Conservation (phyloP, 2,113 vertebrate genomes). For the Chaenogobius annularis region DNA sequence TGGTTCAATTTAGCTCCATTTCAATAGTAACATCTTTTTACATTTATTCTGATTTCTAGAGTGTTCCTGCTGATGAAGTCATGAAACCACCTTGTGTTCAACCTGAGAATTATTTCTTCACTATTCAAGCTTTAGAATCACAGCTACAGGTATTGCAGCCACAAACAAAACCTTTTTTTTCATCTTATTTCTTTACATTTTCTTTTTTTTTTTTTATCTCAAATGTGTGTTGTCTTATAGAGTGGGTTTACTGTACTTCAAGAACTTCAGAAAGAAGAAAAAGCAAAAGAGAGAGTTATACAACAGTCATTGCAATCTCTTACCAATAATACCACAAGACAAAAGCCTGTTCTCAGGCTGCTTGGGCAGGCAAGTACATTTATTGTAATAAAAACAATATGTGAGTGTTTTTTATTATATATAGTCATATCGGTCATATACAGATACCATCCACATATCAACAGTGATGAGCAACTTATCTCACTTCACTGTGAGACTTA, state of each 20-base stretch:
- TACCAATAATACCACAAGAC: constrained; percentile 72
- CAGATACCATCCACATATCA: not conserved
- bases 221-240: constrained; percentile 57
- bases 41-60: constrained; percentile 39
- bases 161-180: not conserved
- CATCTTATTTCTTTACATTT: not conserved
- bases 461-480: not conserved
- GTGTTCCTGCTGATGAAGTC: constrained; percentile 27
- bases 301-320: constrained; percentile 81
- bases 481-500: not conserved
- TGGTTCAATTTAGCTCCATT: not conserved
- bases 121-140: constrained; percentile 82
- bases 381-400: not conserved
- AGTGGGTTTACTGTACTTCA: constrained; percentile 76
- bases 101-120: constrained; percentile 77
- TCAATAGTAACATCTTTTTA: not conserved
- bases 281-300: constrained; percentile 82
- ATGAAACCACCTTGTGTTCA: constrained; percentile 49
- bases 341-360: constrained; percentile 57
- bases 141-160: constrained; percentile 82
- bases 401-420: too few relatives aligned
- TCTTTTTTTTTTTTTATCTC: not conserved
- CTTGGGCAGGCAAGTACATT: constrained; percentile 80
- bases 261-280: constrained; percentile 79
- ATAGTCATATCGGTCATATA: too few relatives aligned